A percentile compares a stretch with the other conserved stretches of the same genome.
Evolutionary conservation across 2,113 vertebrate species (phyloP).

Genomic region (Sciurus niger): DNA sequence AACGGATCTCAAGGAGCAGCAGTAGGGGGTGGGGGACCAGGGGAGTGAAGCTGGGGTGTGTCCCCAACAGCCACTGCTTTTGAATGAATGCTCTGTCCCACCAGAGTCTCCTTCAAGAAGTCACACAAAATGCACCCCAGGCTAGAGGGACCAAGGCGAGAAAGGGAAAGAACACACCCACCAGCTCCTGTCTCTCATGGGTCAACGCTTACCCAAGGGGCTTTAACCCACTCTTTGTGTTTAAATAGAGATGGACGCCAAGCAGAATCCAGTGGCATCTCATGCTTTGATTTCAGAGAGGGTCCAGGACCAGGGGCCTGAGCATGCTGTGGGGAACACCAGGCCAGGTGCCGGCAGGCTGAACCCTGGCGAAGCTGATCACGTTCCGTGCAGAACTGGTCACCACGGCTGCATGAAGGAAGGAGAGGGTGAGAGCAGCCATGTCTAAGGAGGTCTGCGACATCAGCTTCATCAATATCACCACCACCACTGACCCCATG

Average conservation of each 20-base stretch:
- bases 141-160: not conserved
- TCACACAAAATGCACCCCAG: not conserved
- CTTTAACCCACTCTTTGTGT: not conserved
- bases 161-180: not conserved
- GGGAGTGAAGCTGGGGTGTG: not conserved
- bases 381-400: fast-evolving
- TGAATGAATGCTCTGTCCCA: too few species aligned
- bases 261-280: not conserved
- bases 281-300: not conserved
- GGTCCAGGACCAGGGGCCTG: not conserved
- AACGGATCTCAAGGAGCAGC: not conserved
- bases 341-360: not conserved
- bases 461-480: fast-evolving
- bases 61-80: too few species aligned
- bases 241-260: not conserved
- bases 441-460: not conserved
- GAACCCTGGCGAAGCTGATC: not conserved
- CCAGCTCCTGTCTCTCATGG: not conserved
- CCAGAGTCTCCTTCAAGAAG: not conserved
- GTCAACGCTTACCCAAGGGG: not conserved
- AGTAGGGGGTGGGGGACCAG: too few species aligned
- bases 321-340: fast-evolving
- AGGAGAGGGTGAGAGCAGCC: not conserved
- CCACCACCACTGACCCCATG: not conserved
- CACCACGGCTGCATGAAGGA: not conserved